Percentiles rank a stretch among this genome's conserved stretches.
Conservation (phyloP, 2,113 vertebrate genomes). For the Tupaia tana region DNA sequence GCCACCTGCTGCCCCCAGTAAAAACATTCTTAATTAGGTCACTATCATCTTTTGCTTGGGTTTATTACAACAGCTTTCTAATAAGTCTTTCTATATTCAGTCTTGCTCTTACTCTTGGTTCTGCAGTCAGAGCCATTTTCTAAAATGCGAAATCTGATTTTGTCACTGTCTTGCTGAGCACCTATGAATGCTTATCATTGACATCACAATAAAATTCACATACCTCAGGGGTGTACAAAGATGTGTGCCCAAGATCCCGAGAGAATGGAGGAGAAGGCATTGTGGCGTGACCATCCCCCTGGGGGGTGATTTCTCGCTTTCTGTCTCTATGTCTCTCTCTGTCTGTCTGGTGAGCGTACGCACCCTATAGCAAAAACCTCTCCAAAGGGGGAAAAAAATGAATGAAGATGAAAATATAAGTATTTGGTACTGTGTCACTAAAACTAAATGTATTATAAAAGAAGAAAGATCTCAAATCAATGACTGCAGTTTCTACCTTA, state of each 20-base stretch:
- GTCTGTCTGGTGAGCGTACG: too few relatives aligned
- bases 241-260: too few relatives aligned
- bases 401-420: constrained; percentile 23
- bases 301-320: too few relatives aligned
- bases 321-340: too few relatives aligned
- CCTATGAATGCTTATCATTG: not conserved
- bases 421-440: not conserved
- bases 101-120: constrained; percentile 29
- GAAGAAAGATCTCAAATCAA: constrained; percentile 14
- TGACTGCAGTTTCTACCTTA: not conserved
- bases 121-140: not conserved
- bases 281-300: too few relatives aligned
- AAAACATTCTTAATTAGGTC: not conserved
- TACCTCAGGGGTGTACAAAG: not conserved
- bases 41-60: not conserved
- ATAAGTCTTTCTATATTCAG: not conserved
- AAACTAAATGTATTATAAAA: constrained; percentile 38
- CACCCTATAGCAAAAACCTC: too few relatives aligned
- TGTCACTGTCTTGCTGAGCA: constrained; percentile 8
- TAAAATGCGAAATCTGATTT: constrained; percentile 40
- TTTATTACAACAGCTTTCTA: not conserved
- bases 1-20: not conserved
- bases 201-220: not conserved
- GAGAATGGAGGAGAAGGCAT: too few relatives aligned
- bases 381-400: too few relatives aligned